Evolutionary conservation across 2,888 invertebrate species (phyloP), one percentile per base, ranked within the genome.

Genomic region (Agonopterix heracliana): DNA sequence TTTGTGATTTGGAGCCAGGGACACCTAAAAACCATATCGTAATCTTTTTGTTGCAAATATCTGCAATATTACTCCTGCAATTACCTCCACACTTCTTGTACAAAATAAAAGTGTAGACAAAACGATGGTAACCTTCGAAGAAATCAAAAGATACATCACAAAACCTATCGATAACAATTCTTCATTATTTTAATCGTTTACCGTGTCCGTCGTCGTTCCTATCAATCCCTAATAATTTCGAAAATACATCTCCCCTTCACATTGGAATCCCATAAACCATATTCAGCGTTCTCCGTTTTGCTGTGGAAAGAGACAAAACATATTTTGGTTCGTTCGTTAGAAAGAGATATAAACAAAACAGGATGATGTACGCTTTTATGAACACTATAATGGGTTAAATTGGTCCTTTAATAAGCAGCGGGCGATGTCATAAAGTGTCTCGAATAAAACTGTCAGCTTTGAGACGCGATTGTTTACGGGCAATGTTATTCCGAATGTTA

Each of bases 351-450:
- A 55, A 63, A 71, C 74, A 76, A 77, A 83, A 81, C 84, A 84
- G 81, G 81, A 84, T 85, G 85, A 85, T 80, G 81, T 77, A 81
- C 80, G 77, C 77, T 81, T 81, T 83, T 84, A 82, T 81, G 80
- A 81, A 78, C 78, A 75, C 76, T 76, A 78, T 85, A 86, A 85
- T 86, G 84, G 84, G 81, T 86, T 83, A 81, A 86, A 87, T 85
- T 84, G 85, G 85, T 84, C 74, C 75, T 79, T 80, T 80, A 82
- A 80, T 81, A 81, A 81, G 78, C 73, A 73, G 61, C 70, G 70
- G 70, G 68, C 72, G 71, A 75, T 74, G 75, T 77, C 78, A 75
- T 78, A 78, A 80, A 80, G 72, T 69, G 75, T 71, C 69, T 73
- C 69, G 63, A 76, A 78, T 79, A 78, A 78, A 80, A 73, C 79